Evolutionary conservation across 2,113 vertebrate species (phyloP).

Genomic region (Charina bottae): DNA sequence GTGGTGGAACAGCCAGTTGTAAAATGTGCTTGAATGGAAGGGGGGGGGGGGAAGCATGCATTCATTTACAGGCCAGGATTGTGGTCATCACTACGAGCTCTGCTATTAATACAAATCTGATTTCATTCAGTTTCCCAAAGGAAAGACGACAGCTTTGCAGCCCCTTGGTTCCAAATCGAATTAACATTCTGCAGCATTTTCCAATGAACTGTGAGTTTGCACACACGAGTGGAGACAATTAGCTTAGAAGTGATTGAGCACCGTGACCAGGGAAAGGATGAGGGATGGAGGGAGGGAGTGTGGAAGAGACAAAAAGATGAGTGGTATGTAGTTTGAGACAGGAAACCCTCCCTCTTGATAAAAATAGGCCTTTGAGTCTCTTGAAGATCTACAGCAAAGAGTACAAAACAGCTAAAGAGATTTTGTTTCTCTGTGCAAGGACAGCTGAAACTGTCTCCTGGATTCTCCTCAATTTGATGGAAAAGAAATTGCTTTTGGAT

Average conservation of each 20-base stretch:
- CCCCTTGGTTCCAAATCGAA: slow-evolving; percentile 69
- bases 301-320: neutral
- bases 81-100: slow-evolving; percentile 54
- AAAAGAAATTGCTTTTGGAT: no score
- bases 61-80: rapidly evolving
- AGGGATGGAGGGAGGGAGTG: slow-evolving; percentile 37
- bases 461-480: no score
- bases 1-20: neutral
- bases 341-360: rapidly evolving
- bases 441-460: neutral
- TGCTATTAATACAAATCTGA: slow-evolving; percentile 71
- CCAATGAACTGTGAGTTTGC: slow-evolving; percentile 71
- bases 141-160: slow-evolving; percentile 56
- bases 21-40: slow-evolving; percentile 28
- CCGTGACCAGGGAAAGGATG: slow-evolving; percentile 67
- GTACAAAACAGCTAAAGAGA: neutral
- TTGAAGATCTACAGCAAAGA: neutral
- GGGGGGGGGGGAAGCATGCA: neutral
- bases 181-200: slow-evolving; percentile 78
- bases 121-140: slow-evolving; percentile 61
- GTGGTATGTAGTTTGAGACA: rapidly evolving
- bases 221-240: slow-evolving; percentile 77
- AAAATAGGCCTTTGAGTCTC: neutral
- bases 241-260: slow-evolving; percentile 63
- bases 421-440: neutral